Evolutionary conservation across 2,888 invertebrate species (phyloP).

Genomic region (Eudemis profundana): DNA sequence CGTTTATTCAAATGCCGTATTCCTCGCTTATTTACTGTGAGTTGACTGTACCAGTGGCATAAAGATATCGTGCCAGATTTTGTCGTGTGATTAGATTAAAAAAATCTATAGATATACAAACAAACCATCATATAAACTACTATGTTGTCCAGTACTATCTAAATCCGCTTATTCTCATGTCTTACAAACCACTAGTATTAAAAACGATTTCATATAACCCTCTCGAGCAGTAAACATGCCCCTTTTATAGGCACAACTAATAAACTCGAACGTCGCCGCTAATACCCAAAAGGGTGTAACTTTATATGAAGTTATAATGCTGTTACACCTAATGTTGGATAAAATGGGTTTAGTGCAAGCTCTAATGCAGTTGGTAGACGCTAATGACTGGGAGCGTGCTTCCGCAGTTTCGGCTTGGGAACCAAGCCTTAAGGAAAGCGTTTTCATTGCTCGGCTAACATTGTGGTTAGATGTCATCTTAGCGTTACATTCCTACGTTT

Average conservation of each 20-base stretch:
- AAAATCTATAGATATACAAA: no score
- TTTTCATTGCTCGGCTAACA: neutral
- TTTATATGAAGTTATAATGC: neutral
- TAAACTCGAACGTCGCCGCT: constrained; percentile 63
- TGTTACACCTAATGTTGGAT: neutral
- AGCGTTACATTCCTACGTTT: neutral
- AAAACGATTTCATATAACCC: constrained; percentile 70
- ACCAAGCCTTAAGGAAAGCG: neutral
- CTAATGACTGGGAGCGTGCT: constrained; percentile 40
- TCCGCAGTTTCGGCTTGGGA: constrained; percentile 22
- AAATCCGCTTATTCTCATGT: constrained; percentile 29
- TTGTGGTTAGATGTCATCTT: neutral
- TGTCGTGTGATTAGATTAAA: no score
- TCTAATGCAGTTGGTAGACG: constrained; percentile 20
- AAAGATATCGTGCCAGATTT: no score
- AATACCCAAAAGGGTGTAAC: neutral
- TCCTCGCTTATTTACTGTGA: no score
- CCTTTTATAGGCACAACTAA: constrained; percentile 79
- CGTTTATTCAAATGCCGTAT: no score
- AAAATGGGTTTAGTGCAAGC: constrained; percentile 29
- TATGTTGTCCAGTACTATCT: neutral
- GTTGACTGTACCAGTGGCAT: no score
- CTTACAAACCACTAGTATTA: constrained; percentile 55
- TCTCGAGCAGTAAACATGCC: constrained; percentile 69
- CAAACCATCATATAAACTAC: no score